Evolutionary conservation across 2,113 vertebrate genomes (phyloP).

Genomic region (Megatriorchis doriae): DNA sequence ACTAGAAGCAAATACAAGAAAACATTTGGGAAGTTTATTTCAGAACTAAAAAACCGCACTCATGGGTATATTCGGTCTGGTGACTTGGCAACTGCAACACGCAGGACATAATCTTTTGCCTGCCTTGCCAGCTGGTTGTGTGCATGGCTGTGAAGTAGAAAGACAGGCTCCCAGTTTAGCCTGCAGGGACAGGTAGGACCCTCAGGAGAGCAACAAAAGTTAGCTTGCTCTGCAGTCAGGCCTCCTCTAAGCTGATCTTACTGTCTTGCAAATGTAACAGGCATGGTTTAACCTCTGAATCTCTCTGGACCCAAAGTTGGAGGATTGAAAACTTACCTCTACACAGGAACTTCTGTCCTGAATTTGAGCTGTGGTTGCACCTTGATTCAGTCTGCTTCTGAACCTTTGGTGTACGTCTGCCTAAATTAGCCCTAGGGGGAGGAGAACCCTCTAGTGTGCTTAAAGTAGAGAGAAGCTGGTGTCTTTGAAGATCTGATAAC

Average conservation of each 20-base stretch:
- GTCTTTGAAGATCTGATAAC: background rate
- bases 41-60: fast-evolving
- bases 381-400: background rate
- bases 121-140: background rate
- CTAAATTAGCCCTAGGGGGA: background rate
- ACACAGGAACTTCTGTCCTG: background rate
- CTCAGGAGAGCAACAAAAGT: background rate
- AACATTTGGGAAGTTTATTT: background rate
- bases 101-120: background rate
- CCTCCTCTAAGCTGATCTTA: background rate
- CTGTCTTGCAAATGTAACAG: background rate
- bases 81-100: background rate
- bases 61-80: background rate
- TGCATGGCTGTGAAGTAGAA: background rate
- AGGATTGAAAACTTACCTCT: background rate
- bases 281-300: background rate
- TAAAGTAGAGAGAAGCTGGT: background rate
- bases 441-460: background rate
- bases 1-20: background rate
- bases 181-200: background rate
- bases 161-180: background rate
- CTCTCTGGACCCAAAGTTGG: fast-evolving
- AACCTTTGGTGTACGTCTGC: background rate
- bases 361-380: background rate
- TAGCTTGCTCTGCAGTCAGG: background rate